Percentiles rank a stretch among this genome's conserved stretches.
These are phyloP conservation scores for Drosophila differens DNA, from an alignment of 2,888 invertebrate genomes.

Conservation along the genomic window DNA sequence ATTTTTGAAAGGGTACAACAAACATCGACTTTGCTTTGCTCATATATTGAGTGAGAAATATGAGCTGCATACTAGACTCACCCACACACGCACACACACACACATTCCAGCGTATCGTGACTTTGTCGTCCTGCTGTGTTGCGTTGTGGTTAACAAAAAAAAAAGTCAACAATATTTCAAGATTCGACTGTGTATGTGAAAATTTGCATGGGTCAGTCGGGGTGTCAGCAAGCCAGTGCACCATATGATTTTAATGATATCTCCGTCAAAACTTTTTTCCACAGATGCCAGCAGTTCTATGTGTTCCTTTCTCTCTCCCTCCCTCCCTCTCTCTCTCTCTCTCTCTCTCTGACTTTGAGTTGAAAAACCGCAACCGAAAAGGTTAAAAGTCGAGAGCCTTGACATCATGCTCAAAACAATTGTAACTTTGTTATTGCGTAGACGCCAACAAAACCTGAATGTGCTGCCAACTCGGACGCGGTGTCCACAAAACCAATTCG, in stretches of 20 bases:
- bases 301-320: background rate
- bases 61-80: slow-evolving; percentile 27
- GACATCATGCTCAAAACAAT: slow-evolving; percentile 48
- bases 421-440: slow-evolving; percentile 54
- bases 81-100: slow-evolving; percentile 1
- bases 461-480: slow-evolving; percentile 13
- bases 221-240: slow-evolving; percentile 49
- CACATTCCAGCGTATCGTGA: slow-evolving; percentile 5
- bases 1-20: slow-evolving; percentile 20
- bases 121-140: background rate
- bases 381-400: slow-evolving; percentile 46
- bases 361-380: slow-evolving; percentile 21
- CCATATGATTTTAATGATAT: slow-evolving; percentile 76
- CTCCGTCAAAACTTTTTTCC: slow-evolving; percentile 16
- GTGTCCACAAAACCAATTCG: slow-evolving; percentile 11
- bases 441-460: slow-evolving; percentile 27
- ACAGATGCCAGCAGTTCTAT: slow-evolving; percentile 1
- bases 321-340: background rate
- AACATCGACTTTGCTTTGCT: background rate
- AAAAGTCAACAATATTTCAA: slow-evolving; percentile 33
- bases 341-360: background rate
- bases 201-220: slow-evolving; percentile 9
- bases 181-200: slow-evolving; percentile 17
- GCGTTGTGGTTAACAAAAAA: slow-evolving; percentile 11
- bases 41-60: slow-evolving; percentile 21